Evolutionary conservation across 2,888 invertebrate species (phyloP).

Genomic region (Cantharis flavilabris): DNA sequence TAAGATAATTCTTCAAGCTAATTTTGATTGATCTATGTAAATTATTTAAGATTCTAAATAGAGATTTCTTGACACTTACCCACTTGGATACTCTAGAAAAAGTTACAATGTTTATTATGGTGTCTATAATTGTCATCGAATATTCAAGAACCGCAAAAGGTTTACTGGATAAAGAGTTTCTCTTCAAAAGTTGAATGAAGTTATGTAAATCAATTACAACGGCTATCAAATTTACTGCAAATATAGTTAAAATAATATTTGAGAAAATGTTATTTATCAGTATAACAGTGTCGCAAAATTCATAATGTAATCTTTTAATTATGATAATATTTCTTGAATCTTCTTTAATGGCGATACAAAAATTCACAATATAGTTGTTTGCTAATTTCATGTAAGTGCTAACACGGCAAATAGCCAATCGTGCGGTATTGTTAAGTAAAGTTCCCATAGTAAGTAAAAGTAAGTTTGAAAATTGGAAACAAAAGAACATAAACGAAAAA

Average conservation of each 20-base stretch:
- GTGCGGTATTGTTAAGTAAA: not conserved
- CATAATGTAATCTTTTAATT: not conserved
- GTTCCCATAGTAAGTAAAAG: not conserved
- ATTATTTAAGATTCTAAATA: too few relatives aligned
- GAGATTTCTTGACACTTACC: too few relatives aligned
- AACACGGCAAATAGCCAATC: not conserved
- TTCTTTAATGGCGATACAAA: too few relatives aligned
- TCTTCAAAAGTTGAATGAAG: accelerated
- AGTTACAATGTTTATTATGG: too few relatives aligned
- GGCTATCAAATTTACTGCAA: not conserved
- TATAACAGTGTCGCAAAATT: not conserved
- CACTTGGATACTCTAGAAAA: too few relatives aligned
- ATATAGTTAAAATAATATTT: not conserved
- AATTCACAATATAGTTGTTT: not conserved
- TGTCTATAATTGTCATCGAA: too few relatives aligned
- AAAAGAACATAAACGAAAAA: not conserved
- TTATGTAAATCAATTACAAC: not conserved
- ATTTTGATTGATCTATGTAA: too few relatives aligned
- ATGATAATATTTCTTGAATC: not conserved
- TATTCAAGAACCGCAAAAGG: too few relatives aligned
- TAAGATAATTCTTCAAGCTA: too few relatives aligned
- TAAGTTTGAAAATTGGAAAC: not conserved
- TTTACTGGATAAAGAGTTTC: not conserved
- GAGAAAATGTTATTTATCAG: not conserved
- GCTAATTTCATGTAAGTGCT: not conserved